Percentiles rank a stretch among this genome's conserved stretches.
Evolutionary conservation across 2,797 vertebrate genomes (phyloP).

Genomic region (Emydoidea blandingii): DNA sequence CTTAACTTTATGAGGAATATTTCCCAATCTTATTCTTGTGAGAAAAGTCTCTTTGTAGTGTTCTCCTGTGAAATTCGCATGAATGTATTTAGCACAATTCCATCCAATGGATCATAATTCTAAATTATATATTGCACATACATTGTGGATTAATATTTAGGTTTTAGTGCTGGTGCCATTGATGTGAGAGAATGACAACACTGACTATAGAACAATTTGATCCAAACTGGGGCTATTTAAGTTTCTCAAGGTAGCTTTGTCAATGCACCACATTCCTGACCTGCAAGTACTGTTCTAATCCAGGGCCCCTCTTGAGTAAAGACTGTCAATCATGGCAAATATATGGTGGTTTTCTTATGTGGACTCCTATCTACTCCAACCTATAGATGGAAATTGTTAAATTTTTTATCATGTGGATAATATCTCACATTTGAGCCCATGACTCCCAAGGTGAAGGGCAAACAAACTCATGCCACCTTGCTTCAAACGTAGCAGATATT

Average conservation of each 20-base stretch:
- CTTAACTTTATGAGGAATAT: background rate
- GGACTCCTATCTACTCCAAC: background rate
- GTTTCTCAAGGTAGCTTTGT: background rate
- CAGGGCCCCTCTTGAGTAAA: background rate
- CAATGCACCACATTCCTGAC: background rate
- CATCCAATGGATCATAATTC: background rate
- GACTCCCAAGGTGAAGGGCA: background rate
- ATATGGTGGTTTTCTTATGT: background rate
- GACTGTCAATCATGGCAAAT: background rate
- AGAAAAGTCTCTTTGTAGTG: background rate
- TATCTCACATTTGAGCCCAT: background rate
- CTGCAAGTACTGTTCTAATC: background rate
- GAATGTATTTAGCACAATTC: background rate
- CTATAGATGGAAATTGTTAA: background rate
- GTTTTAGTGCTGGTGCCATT: background rate
- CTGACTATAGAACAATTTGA: background rate
- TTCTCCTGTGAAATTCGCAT: background rate
- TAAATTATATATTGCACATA: accelerated
- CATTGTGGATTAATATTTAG: background rate
- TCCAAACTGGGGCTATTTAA: background rate
- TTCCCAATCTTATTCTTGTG: background rate
- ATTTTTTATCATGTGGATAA: background rate
- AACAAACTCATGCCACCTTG: background rate
- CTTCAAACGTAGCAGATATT: background rate
- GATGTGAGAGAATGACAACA: background rate